These are phyloP conservation scores for Momotus momota DNA, from an alignment of 2,797 vertebrate species.

Conservation along the genomic window DNA sequence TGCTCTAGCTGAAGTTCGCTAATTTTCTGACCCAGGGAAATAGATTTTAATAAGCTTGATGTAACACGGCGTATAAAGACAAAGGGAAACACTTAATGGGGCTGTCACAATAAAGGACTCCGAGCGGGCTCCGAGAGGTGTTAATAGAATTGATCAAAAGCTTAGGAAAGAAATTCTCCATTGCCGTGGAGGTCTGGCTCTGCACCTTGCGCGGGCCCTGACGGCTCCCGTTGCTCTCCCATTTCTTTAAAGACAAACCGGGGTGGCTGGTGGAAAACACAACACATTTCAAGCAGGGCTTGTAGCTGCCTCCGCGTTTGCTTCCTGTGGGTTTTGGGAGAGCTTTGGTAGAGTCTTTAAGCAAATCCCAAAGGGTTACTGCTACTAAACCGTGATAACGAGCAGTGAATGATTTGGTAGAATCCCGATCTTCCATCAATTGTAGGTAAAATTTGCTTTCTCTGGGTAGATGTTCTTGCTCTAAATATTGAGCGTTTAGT, in stretches of 20 bases:
- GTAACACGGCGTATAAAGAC: background rate
- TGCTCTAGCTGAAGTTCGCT: background rate
- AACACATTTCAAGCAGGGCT: rapidly evolving
- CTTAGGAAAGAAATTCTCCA: background rate
- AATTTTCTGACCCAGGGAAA: conserved; percentile 47
- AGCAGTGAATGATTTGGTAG: background rate
- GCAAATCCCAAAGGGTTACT: conserved; percentile 6
- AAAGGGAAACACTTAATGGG: background rate
- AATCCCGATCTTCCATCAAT: background rate
- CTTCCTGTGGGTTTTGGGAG: background rate
- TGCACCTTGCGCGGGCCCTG: background rate
- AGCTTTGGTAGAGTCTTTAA: background rate
- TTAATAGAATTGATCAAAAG: background rate
- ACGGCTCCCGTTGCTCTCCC: background rate
- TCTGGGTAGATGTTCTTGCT: background rate
- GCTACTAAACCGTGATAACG: background rate
- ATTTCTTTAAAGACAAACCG: too few relatives aligned
- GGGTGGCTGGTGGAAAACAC: background rate
- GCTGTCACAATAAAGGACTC: background rate
- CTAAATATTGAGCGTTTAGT: background rate
- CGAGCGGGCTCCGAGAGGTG: background rate
- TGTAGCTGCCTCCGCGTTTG: rapidly evolving
- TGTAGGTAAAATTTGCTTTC: background rate
- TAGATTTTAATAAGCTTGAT: conserved; percentile 39
- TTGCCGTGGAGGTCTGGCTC: background rate